Percentiles rank a stretch among this genome's conserved stretches.
These are phyloP conservation scores for Hippocampus barbouri DNA, from an alignment of 2,113 vertebrate species.

Conservation along the genomic window DNA sequence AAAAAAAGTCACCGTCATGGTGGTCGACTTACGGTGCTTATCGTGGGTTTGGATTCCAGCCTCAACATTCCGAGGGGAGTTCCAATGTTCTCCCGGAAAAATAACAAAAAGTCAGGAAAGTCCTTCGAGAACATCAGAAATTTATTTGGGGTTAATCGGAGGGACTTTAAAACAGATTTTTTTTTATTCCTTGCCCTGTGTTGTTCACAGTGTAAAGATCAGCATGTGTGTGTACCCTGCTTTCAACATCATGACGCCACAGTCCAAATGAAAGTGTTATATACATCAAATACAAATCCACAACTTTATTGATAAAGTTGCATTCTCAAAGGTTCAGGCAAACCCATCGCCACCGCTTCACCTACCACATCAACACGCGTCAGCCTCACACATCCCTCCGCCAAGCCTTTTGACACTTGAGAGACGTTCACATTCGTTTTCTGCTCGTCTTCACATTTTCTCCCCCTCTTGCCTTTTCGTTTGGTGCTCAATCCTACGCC, in stretches of 20 bases:
- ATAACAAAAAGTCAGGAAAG: no score
- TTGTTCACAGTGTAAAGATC: no score
- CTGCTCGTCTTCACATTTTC: constrained; percentile 1
- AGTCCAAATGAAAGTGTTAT: background rate
- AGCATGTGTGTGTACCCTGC: background rate
- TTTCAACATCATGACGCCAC: background rate
- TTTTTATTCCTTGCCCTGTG: no score
- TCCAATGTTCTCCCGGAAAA: no score
- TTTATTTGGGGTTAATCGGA: background rate
- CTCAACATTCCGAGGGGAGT: no score
- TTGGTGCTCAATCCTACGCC: constrained; percentile 19
- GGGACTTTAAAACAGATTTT: no score
- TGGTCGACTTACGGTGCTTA: no score
- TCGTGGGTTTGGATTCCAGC: no score
- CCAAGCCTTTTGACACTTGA: background rate
- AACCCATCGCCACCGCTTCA: constrained; percentile 33
- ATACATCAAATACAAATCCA: constrained; percentile 30
- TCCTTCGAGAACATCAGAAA: no score
- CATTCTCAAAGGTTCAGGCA: constrained; percentile 47
- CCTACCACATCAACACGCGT: constrained; percentile 30
- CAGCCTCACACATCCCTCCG: background rate
- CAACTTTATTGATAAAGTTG: constrained; percentile 63
- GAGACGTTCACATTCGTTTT: constrained; percentile 38
- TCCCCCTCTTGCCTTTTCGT: background rate
- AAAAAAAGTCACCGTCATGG: no score